Base-by-base conservation (phyloP, 2,113 vertebrate genomes). In the Plestiodon gilberti region DNA sequence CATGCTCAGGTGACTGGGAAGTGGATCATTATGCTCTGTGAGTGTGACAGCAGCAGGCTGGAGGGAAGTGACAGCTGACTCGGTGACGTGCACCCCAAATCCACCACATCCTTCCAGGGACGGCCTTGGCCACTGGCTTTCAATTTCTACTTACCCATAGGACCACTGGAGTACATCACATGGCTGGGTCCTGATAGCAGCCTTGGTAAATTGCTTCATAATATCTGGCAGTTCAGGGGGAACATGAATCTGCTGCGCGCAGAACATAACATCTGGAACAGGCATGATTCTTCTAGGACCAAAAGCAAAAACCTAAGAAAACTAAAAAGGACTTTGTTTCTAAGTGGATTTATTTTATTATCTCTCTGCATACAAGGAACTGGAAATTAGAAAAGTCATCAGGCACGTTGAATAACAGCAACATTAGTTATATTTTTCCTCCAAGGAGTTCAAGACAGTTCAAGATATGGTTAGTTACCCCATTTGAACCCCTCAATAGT, bases 201-300 rank as follows among this genome's bases (percentile, higher is more conserved):
- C 98, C 92, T 98, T 99, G 30, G 97, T 98, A 95, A 98, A 99
- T 92, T 97, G 96, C 93, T 99, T 99, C 55, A 99, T 95, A 90
- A 98, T 97, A 91, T 98, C 96, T 3, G 98, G 97, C 85, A 99
- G 96, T n/a, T 97, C 95, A 3, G 97, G 96, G 0, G 98, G 98
- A n/a, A 98, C 97, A 92, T 94, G 94, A 92, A 99, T 98, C 96
- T 99, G 98, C 96, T 99, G 96, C 52, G 97, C 91, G 90, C 98
- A 98, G 94, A 97, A 99, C 93, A 98, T 97, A n/a, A 96, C 97
- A 76, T 98, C 97, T 10, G 97, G 96, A 82, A 95, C 97, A 62
- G 98, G 97, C 98, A 98, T 98, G 86, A 30, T 95, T 96, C 70
- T 83, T 71, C 65, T 43, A 70, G 13, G 76, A n/a, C 79, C 10